Evolutionary conservation across 1,140 invertebrate genomes (phyloP), one percentile per base, ranked within the genome.

Genomic region (Tribolium castaneum): DNA sequence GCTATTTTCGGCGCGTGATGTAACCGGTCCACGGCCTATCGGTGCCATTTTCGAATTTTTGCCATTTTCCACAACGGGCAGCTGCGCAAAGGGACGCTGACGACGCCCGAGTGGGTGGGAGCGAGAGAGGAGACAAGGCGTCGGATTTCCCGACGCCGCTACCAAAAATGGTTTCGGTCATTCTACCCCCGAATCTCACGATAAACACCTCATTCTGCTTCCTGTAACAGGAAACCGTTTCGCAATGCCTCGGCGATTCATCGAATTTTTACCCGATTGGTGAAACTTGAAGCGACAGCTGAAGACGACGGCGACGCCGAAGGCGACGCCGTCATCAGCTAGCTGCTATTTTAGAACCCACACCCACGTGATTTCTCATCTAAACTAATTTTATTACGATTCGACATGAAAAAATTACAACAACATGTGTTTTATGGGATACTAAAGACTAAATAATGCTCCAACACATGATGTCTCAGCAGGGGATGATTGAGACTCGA

Each of bases 111-210:
- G 70, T 66, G 72, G 77, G 81, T 59, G 77, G 73, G 79, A 81
- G 85, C 85, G 86, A 87, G 87, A 83, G 84, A 83, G 85, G 86
- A 83, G 85, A 85, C 87, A 85, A 86, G 88, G 89, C 89, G 88
- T 90, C 90, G 87, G 87, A 89, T 90, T 90, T 90, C 89, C 87
- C 87, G 87, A 88, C 88, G 88, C 89, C 87, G 90, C 91, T 89
- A 89, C 90, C 90, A 90, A 91, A 91, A 90, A 91, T 90, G 90
- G 90, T 87, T 89, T 88, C 90, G 87, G 83, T 72, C 30, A 78
- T 79, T 80, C 75, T 14, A 52, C 30, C 70, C 49, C 70, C 72
- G 52, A 74, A 81, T 59, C 30, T 39, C 39, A 78, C 66, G 45
- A 78, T 76, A 59, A 79, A 77, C 77, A 82, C 62, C 62, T 25